A percentile compares a stretch with the other conserved stretches of the same genome.
Conservation (phyloP, 2,797 vertebrate genomes). For the Staurois parvus region DNA sequence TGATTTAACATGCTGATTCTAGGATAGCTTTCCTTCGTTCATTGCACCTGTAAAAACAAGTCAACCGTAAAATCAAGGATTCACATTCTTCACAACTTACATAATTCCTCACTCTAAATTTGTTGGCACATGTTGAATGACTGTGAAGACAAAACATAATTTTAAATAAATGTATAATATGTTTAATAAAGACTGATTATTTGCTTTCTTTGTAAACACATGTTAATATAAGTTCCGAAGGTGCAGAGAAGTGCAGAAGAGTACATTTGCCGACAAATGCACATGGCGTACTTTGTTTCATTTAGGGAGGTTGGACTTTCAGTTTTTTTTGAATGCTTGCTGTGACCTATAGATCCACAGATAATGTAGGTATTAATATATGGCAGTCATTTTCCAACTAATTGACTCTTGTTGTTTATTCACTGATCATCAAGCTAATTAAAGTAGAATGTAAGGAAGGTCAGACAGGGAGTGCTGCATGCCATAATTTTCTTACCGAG, state of each 20-base stretch:
- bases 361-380: background rate
- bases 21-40: background rate
- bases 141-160: background rate
- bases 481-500: background rate
- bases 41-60: conserved; percentile 54
- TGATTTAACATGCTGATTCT: conserved; percentile 19
- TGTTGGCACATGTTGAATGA: background rate
- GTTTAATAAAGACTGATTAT: background rate
- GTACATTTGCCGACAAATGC: background rate
- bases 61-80: conserved; percentile 6
- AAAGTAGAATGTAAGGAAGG: background rate
- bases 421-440: background rate
- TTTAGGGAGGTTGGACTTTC: background rate
- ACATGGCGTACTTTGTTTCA: background rate
- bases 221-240: background rate
- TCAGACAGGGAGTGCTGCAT: background rate
- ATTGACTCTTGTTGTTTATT: background rate
- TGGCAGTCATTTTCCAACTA: background rate
- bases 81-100: conserved; percentile 37
- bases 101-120: background rate
- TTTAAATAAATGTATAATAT: background rate
- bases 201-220: background rate
- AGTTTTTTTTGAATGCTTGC: background rate
- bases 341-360: background rate
- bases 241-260: background rate